Evolutionary conservation across 2,888 invertebrate species (phyloP).

Genomic region (Macrosiphum euphorbiae): DNA sequence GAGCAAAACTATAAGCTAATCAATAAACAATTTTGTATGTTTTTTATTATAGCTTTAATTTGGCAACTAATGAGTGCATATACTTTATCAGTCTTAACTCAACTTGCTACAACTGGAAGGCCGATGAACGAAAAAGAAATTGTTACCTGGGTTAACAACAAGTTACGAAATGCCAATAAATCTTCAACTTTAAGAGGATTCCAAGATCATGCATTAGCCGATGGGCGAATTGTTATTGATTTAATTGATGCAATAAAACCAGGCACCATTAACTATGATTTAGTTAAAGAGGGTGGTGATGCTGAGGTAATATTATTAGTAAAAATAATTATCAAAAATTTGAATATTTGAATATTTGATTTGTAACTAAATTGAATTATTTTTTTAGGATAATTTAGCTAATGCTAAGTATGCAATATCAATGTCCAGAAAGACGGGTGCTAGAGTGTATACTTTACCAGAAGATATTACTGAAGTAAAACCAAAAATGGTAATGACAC

Average conservation of each 20-base stretch:
- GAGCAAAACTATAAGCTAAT: not conserved
- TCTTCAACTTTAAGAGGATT: constrained; percentile 82
- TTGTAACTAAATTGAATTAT: constrained; percentile 55
- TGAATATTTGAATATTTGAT: not conserved
- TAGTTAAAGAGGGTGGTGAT: constrained; percentile 83
- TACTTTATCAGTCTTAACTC: constrained; percentile 92
- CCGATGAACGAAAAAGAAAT: constrained; percentile 97
- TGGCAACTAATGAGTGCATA: constrained; percentile 99
- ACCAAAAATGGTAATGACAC: constrained; percentile 88
- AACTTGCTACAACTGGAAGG: constrained; percentile 88
- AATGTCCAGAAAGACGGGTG: constrained; percentile 97
- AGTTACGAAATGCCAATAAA: constrained; percentile 83
- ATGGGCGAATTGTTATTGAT: constrained; percentile 92
- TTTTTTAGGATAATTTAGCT: constrained; percentile 86
- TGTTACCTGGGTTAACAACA: constrained; percentile 96
- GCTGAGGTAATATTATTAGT: constrained; percentile 78
- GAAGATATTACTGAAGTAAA: constrained; percentile 68
- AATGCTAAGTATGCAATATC: constrained; percentile 99
- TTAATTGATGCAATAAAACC: constrained; percentile 97
- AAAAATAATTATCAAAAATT: not conserved
- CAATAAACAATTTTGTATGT: not conserved
- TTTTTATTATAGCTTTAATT: constrained; percentile 80
- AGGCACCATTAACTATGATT: constrained; percentile 93
- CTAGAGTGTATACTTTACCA: constrained; percentile 94
- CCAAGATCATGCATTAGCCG: constrained; percentile 89